Base-by-base conservation (phyloP, 2,797 vertebrate species). In the Micropoecilia bifurca region DNA sequence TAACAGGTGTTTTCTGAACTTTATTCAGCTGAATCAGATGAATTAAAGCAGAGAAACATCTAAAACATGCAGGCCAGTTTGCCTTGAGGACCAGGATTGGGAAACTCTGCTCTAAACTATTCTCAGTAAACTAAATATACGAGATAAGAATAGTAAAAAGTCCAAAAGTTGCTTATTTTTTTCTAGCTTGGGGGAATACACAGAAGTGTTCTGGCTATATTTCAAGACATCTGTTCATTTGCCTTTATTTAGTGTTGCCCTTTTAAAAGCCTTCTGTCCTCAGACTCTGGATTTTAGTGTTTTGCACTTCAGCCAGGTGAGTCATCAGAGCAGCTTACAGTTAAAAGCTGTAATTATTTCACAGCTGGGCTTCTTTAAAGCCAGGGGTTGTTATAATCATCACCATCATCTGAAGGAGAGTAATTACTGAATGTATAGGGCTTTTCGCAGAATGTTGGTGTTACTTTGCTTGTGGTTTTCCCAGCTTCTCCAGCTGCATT, bases 321-420 rank as follows among this genome's bases (percentile, higher is more conserved):
- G 77, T 88, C 78, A 89, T 83, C 57, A 76, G 68, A 73, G 55
- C 63, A 28, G 76, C 74, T 73, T 72, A 71, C 69, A 73, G 73
- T 76, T 82, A 22, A 77, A 74, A 46, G 45, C 79, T 84, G 73
- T 86, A 87, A 87, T 89, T 88, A 89, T 61, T 83, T 73, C 80
- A 61, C 83, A 87, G 80, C 83, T 82, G 80, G 43, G 73, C 55
- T 50, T 83, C 73, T 81, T 76, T 66, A 83, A 73, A 69, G 61
- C 55, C 22, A 25, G 41, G 45, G 77, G 55, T 71, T 57, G 75
- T 68, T 73, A 61, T 80, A 75, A 14, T 75, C 55, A 28, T 20
- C 48, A 47, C 63, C 14, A 12, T 43, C 43, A 71, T 46, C n/a
- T 46, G 80, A 84, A 55, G 41, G 14, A 63, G 55, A 28, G 43